Evolutionary conservation across 1,140 invertebrate species (phyloP).

Genomic region (Argopecten irradians): DNA sequence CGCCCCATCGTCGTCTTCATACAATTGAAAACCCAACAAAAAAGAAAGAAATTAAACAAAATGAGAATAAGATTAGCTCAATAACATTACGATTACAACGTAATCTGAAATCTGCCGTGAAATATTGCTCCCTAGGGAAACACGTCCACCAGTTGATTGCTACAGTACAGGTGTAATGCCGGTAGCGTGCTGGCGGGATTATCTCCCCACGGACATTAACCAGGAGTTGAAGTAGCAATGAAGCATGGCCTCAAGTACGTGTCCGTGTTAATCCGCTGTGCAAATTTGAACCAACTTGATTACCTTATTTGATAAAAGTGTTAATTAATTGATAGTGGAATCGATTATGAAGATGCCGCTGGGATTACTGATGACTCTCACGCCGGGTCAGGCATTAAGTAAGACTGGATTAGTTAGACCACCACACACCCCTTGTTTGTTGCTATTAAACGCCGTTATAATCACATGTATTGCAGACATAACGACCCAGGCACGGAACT

Average conservation of each 20-base stretch:
- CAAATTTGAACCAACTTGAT: constrained; percentile 17
- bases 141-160: background rate
- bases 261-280: background rate
- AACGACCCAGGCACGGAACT: background rate
- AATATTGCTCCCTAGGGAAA: background rate
- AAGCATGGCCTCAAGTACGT: background rate
- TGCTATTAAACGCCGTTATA: background rate
- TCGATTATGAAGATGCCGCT: background rate
- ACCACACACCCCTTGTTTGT: background rate
- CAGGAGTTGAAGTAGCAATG: background rate
- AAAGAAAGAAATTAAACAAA: too few relatives aligned
- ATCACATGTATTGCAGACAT: background rate
- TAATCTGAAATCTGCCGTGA: background rate
- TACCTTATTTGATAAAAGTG: constrained; percentile 9
- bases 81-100: too few relatives aligned
- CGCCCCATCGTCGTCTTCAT: too few relatives aligned
- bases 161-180: background rate
- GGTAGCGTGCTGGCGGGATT: background rate
- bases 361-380: background rate
- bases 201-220: background rate
- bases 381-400: background rate
- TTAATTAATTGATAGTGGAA: constrained; percentile 23
- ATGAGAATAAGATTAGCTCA: too few relatives aligned
- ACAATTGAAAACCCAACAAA: too few relatives aligned
- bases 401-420: background rate